phyloP scores from a whole-genome alignment of 2,797 vertebrate genomes.

The Poeciliopsis turneri region DNA sequence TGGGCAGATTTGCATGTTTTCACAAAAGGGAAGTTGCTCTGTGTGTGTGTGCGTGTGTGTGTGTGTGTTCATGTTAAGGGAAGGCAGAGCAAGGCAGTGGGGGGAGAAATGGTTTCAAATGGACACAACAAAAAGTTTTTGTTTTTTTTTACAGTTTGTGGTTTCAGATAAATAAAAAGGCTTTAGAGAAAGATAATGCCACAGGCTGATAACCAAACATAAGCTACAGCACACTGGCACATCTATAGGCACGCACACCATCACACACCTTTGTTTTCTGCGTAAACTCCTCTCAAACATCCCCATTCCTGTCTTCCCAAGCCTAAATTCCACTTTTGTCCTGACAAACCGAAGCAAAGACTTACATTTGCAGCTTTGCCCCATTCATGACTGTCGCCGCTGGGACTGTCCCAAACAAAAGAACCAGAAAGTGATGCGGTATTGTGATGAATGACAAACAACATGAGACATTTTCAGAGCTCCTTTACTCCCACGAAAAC shows the following conservation, averaged over 20 bases:
- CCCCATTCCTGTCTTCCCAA: not conserved
- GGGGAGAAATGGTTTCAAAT: conserved; percentile 43
- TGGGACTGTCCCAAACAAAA: conserved; percentile 64
- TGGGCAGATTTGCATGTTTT: conserved; percentile 85
- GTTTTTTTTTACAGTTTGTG: conserved; percentile 53
- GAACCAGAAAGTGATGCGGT: conserved; percentile 56
- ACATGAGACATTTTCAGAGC: conserved; percentile 29
- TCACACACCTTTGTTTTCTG: conserved; percentile 1
- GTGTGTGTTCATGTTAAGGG: conserved; percentile 29
- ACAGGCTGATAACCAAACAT: conserved; percentile 24
- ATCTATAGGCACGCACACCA: not conserved
- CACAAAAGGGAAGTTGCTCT: conserved; percentile 84
- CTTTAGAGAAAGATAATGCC: conserved; percentile 24
- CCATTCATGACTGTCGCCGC: conserved; percentile 22
- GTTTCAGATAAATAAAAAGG: conserved; percentile 53
- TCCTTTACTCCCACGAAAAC: conserved; percentile 62
- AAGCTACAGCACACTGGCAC: conserved; percentile 13
- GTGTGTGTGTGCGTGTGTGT: conserved; percentile 42
- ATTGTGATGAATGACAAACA: conserved; percentile 60
- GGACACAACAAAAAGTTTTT: conserved; percentile 48
- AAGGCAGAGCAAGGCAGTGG: conserved; percentile 25
- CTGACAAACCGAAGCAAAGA: conserved; percentile 4
- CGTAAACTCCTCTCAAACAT: conserved; percentile 10
- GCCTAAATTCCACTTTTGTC: conserved; percentile 15
- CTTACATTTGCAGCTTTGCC: conserved; percentile 8